These are phyloP conservation scores for Salticus scenicus DNA, from an alignment of 2,888 invertebrate genomes.

Conservation along the genomic window DNA sequence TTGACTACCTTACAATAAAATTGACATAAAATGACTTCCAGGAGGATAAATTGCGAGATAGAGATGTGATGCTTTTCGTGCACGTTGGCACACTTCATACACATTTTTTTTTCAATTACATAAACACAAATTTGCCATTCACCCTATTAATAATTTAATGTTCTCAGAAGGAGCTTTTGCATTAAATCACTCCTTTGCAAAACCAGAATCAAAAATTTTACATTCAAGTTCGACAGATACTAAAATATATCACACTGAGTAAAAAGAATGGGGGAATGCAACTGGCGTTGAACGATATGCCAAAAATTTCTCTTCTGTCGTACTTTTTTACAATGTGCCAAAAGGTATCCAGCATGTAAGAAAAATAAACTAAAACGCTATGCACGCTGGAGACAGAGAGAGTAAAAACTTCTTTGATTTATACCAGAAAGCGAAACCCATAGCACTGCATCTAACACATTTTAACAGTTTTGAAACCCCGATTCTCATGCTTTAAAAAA, in stretches of 20 bases:
- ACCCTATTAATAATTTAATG: no score
- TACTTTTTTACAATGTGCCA: conserved; percentile 61
- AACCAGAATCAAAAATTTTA: no score
- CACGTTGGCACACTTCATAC: no score
- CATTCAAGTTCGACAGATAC: conserved; percentile 9
- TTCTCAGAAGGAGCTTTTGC: no score
- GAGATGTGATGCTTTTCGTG: no score
- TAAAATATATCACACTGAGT: background rate
- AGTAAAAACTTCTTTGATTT: conserved; percentile 49
- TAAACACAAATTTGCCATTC: no score
- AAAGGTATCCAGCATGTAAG: conserved; percentile 38
- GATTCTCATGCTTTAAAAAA: conserved; percentile 11
- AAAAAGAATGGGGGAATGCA: background rate
- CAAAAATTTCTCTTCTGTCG: conserved; percentile 40
- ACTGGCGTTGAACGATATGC: conserved; percentile 34
- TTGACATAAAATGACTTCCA: no score
- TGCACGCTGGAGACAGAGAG: conserved; percentile 18
- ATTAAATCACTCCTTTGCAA: no score
- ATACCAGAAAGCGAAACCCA: background rate
- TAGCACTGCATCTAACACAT: conserved; percentile 9
- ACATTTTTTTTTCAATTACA: no score
- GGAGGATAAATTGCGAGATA: no score
- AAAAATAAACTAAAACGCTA: background rate
- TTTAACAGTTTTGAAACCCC: conserved; percentile 24
- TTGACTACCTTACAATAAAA: no score